Conservation (phyloP, 92 coral and sea anemone genomes). For the Plumapathes pennacea region DNA sequence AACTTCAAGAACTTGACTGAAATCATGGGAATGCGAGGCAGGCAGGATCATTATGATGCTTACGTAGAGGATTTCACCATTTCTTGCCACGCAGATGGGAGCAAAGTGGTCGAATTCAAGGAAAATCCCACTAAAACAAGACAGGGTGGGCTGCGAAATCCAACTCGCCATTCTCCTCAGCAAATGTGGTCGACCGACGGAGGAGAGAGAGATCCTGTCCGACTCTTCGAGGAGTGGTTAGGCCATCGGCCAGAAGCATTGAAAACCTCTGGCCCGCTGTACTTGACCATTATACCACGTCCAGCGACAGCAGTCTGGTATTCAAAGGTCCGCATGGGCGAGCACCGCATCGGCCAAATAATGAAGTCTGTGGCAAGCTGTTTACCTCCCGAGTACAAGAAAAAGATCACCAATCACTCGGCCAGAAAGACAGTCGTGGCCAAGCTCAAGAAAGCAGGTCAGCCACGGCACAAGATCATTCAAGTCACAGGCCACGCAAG, state of each 20-base stretch:
- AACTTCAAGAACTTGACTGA: no score
- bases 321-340: slow-evolving; percentile 20
- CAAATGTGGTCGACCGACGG: slow-evolving; percentile 26
- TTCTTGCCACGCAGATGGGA: slow-evolving; percentile 10
- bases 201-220: slow-evolving; percentile 12
- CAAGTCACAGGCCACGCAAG: slow-evolving; percentile 26
- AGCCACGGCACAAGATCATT: slow-evolving; percentile 3
- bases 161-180: background rate
- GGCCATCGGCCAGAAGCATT: slow-evolving; percentile 1
- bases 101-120: slow-evolving; percentile 5
- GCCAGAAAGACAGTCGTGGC: slow-evolving; percentile 28
- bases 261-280: slow-evolving; percentile 8
- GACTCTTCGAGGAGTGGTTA: slow-evolving; percentile 9
- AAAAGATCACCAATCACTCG: slow-evolving; percentile 15
- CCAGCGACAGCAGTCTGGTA: slow-evolving; percentile 11
- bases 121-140: slow-evolving; percentile 8
- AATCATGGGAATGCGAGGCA: slow-evolving; percentile 30
- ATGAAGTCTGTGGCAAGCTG: slow-evolving; percentile 8
- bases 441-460: slow-evolving; percentile 26
- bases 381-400: slow-evolving; percentile 5
- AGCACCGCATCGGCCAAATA: slow-evolving; percentile 12
- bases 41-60: slow-evolving; percentile 48
- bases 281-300: slow-evolving; percentile 12
- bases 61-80: slow-evolving; percentile 32
- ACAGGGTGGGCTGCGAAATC: slow-evolving; percentile 6